Percentiles rank a stretch among this genome's conserved stretches.
Evolutionary conservation across 2,888 invertebrate species (phyloP).

Genomic region (Subacronicta megacephala): DNA sequence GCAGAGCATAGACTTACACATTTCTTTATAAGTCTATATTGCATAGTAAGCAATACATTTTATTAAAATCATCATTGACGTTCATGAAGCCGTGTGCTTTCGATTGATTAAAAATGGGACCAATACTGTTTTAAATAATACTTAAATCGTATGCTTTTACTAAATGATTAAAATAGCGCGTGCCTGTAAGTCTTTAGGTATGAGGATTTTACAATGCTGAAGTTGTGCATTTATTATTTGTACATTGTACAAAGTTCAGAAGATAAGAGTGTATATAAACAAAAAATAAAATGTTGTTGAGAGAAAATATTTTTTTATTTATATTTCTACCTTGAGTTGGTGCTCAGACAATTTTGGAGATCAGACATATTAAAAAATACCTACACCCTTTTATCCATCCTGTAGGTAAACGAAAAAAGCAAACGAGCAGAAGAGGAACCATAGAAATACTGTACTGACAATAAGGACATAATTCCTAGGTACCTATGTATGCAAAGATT

Average conservation of each 20-base stretch:
- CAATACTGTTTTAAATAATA: slow-evolving; percentile 70
- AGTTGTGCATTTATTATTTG: slow-evolving; percentile 90
- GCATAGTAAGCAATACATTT: slow-evolving; percentile 30
- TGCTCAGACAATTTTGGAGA: too few relatives aligned
- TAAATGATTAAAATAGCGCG: slow-evolving; percentile 68
- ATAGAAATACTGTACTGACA: too few relatives aligned
- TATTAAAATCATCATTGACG: slow-evolving; percentile 33
- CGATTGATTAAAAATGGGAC: slow-evolving; percentile 78
- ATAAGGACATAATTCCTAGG: too few relatives aligned
- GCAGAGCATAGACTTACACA: too few relatives aligned
- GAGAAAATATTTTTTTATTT: slow-evolving; percentile 58
- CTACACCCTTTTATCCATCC: too few relatives aligned
- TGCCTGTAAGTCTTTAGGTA: slow-evolving; percentile 75
- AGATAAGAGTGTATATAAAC: slow-evolving; percentile 82
- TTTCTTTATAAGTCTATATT: too few relatives aligned
- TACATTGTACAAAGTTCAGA: slow-evolving; percentile 84
- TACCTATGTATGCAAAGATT: too few relatives aligned
- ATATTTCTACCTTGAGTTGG: slow-evolving; percentile 18
- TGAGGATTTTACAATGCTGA: slow-evolving; percentile 85
- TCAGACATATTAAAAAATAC: too few relatives aligned
- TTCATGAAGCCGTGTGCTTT: slow-evolving; percentile 62
- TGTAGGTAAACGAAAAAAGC: too few relatives aligned
- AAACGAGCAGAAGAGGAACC: too few relatives aligned
- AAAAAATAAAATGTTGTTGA: slow-evolving; percentile 88
- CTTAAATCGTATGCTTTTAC: slow-evolving; percentile 68